Base-by-base conservation (phyloP, 2,113 vertebrate genomes). In the Leucosticte australis region DNA sequence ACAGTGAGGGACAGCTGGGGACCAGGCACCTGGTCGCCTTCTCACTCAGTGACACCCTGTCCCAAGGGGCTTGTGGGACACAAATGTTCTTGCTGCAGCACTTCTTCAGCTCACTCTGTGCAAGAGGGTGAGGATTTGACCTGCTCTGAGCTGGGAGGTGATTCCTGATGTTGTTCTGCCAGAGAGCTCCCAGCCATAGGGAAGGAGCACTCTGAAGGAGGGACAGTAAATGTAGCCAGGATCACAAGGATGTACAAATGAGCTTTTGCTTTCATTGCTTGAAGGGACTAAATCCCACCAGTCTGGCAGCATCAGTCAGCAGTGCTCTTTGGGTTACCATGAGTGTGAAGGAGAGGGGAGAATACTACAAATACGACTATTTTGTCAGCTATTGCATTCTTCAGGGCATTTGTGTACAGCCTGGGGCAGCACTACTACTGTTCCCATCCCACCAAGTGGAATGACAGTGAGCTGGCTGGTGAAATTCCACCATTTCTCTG, bases 91-190 rank as follows among this genome's bases (percentile, higher is more conserved):
- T 59, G 7, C 28, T 67, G 62, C 27, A 68, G 27, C 6, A 33
- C 11, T 52, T 64, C 22, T 52, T 52, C 17, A 17, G 33, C 22
- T 75, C 31, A 21, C 0, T 1, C 22, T 28, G 24, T 24, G 16
- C 0, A 3, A 26, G 11, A 50, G 18, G 4, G 2, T 4, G 8
- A 78, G 31, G 26, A 28, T 14, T 30, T 18, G 30, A 49, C 13
- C 28, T 26, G 18, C 33, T 30, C 15, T 64, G 57, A 68, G 10
- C 44, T 64, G 49, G 44, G 22, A 76, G 10, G 9, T 37, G 22
- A 80, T 57, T 62, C 42, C 28, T 18, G 17, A 8, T 24, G 20
- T 30, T 19, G 5, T 24, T 24, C 65, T 55, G 30, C 16, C 35
- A 53, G 63, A 10, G 3, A 41, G 17, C 13, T 77, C n/a, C 15